Conservation (phyloP, 2,113 vertebrate species). For the Bufo bufo region DNA sequence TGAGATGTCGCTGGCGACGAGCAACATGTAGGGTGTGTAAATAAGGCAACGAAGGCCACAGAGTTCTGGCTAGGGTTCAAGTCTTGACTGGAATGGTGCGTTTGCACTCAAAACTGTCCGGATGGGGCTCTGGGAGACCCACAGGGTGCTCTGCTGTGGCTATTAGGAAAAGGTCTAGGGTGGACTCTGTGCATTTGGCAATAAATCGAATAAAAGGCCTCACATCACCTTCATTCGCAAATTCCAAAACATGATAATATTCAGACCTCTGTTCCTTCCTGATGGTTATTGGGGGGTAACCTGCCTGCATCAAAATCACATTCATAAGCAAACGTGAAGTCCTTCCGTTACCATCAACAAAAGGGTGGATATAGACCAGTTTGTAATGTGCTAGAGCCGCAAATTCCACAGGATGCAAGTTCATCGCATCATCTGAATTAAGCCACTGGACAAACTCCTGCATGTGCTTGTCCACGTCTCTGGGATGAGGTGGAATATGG, state of each 20-base stretch:
- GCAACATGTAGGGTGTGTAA: conserved; percentile 20
- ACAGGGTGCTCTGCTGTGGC: conserved; percentile 89
- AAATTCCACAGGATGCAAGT: conserved; percentile 92
- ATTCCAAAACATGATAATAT: conserved; percentile 88
- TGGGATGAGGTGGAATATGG: conserved; percentile 90
- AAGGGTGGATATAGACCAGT: conserved; percentile 94
- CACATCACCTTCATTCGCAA: conserved; percentile 93
- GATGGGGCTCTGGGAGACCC: conserved; percentile 82
- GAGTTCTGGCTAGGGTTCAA: conserved; percentile 9
- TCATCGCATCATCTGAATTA: conserved; percentile 89
- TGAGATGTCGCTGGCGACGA: not conserved
- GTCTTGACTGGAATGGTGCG: conserved; percentile 86
- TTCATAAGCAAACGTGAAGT: conserved; percentile 95
- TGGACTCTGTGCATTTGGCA: conserved; percentile 91
- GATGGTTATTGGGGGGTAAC: conserved; percentile 92
- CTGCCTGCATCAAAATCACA: conserved; percentile 92
- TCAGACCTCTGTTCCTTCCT: conserved; percentile 92
- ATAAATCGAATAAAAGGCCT: conserved; percentile 97
- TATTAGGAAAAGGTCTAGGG: conserved; percentile 90
- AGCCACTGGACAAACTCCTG: conserved; percentile 93
- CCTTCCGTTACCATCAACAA: conserved; percentile 91
- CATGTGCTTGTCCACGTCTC: conserved; percentile 88
- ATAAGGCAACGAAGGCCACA: not conserved
- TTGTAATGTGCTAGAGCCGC: conserved; percentile 94
- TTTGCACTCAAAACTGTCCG: conserved; percentile 73